Evolutionary conservation across 1,140 invertebrate genomes (phyloP), one percentile per base, ranked within the genome.

Genomic region (Galendromus occidentalis): DNA sequence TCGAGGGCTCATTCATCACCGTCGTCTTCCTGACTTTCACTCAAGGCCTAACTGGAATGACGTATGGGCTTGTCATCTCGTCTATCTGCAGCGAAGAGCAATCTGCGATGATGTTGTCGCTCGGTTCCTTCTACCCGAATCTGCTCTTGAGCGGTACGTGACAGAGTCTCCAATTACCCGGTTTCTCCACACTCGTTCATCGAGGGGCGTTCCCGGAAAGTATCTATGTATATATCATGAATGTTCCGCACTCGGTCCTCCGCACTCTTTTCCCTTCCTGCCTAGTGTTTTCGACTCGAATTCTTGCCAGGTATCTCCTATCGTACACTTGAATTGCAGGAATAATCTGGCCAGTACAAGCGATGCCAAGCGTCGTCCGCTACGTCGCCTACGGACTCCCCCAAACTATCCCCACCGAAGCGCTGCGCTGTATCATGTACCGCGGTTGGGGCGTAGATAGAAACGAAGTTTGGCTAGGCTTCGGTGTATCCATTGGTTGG

Each of bases 91-190:
- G 90, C 20, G 87, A 85, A 7, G 91, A 96, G 76, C 82, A 87
- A 66, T 89, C 87, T 7, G 91, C 91, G 0, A 94, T 92, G 0
- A 93, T 94, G 74, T 75, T 93, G 68, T 87, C 91, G 0, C 81
- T 96, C 73, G 91, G 91, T 2, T 89, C 86, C 4, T 94, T 96
- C 73, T 82, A 95, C 68, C 91, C 91, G 0, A 90, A 91, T 72
- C 82, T 96, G 12, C 81, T 93, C 78, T 74, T 93, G 1, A 90
- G 89, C 73, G 90, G 88, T 88, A 75, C 78, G 80, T 79, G 22
- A 4, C 4, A 39, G 33, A 9, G 17, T 6, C 33, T 9, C 9
- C 33, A 9, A 39, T 4, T 39, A 9, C n/a, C n/a, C n/a, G n/a
- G n/a, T n/a, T n/a, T n/a, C n/a, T n/a, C n/a, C n/a, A n/a, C n/a